Conservation (phyloP, 2,888 invertebrate genomes). For the Apotomis betuletana region DNA sequence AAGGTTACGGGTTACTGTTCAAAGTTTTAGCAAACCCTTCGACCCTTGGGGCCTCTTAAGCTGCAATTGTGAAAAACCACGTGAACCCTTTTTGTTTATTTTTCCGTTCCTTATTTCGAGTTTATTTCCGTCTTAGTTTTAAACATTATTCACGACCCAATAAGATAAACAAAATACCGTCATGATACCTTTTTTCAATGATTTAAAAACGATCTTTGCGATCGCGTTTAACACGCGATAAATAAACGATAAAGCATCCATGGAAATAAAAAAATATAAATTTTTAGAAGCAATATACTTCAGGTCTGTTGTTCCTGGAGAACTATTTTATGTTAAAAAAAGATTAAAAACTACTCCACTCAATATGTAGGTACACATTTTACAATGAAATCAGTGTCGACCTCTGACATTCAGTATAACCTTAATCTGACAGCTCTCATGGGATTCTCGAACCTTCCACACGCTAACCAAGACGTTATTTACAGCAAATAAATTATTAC, state of each 20-base stretch:
- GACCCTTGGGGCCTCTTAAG: neutral
- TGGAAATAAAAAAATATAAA: no score
- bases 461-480: slow-evolving; percentile 5
- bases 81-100: neutral
- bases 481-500: slow-evolving; percentile 28
- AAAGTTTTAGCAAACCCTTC: slow-evolving; percentile 11
- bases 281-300: no score
- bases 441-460: slow-evolving; percentile 15
- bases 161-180: no score
- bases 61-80: slow-evolving; percentile 9
- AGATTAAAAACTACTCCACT: no score
- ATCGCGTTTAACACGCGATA: no score
- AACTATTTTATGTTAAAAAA: no score
- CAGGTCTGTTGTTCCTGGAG: no score
- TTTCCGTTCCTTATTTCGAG: neutral
- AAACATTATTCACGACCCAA: no score
- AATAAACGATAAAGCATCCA: no score
- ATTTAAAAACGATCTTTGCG: no score
- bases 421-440: slow-evolving; percentile 21
- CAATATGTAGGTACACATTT: neutral
- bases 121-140: neutral
- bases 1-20: slow-evolving; percentile 6
- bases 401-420: slow-evolving; percentile 1
- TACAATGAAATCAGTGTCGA: neutral
- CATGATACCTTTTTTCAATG: no score